Base-by-base conservation (phyloP, 2,888 invertebrate species). In the Campopleginae sp. region DNA sequence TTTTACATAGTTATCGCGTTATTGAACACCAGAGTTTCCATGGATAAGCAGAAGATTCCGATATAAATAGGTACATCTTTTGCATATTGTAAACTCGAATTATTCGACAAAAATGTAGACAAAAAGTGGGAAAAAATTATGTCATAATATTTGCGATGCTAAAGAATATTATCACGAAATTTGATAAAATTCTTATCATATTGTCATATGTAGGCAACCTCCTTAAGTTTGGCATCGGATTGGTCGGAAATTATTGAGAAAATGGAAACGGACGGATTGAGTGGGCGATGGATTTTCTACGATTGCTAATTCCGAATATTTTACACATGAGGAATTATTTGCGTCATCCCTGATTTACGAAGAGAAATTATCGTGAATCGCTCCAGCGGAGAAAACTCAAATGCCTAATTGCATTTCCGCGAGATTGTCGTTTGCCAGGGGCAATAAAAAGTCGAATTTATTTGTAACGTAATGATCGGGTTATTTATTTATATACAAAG, bases 401-500 rank as follows among this genome's bases (percentile, higher is more conserved):
- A 71, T 79, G 54, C 71, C 54, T 61, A 68, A 74, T 61, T 76
- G 51, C 51, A 82, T 79, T 79, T 80, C 66, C 58, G 42, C 12
- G 31, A 19, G 14, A 54, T 42, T 71, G 58, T 76, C 27, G 58
- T 63, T 65, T 48, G 70, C 46, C 14, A 75, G 14, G 17, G 58
- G 75, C 58, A 63, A 82, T 71, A 3, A 70, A 58, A 38, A 23
- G 72, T 80, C 76, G 76, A 58, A 82, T 77, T 80, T 85, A 85
- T 76, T 80, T 77, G 61, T 77, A 85, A 70, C 65, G 85, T 81
- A 77, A 85, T 82, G 74, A 80, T 61, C 51, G 82, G 77, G 82
- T 82, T 80, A 82, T 82, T 85, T 79, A 86, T 86, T 84, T 84
- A 61, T 82, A 70, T 82, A 54, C 54, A 74, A 74, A 65, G 6